Percentiles rank a stretch among this genome's conserved stretches.
Conservation (phyloP, 2,888 invertebrate genomes). For the Mimumesa dahlbomi region DNA sequence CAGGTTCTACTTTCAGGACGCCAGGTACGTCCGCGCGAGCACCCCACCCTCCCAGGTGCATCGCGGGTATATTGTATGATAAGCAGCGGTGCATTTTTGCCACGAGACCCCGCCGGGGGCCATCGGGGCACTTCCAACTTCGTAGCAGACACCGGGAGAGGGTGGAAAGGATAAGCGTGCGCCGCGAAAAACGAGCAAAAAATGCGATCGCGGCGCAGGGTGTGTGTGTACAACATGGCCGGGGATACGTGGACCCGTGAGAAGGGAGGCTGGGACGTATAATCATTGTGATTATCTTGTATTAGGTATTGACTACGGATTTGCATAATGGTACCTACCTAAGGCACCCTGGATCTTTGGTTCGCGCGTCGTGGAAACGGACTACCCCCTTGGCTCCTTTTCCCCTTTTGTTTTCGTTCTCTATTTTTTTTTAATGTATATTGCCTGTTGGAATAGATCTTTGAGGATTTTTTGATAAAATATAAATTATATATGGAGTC, state of each 20-base stretch:
- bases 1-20: too few relatives aligned
- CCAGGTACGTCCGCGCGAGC: too few relatives aligned
- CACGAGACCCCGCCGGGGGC: conserved; percentile 59
- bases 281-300: conserved; percentile 80
- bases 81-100: conserved; percentile 76
- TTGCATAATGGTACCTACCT: conserved; percentile 78
- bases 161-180: conserved; percentile 61
- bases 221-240: conserved; percentile 50
- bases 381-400: conserved; percentile 44
- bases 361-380: conserved; percentile 47
- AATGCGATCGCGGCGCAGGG: conserved; percentile 31
- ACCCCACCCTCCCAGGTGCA: too few relatives aligned
- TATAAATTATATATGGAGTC: too few relatives aligned
- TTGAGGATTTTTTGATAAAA: too few relatives aligned
- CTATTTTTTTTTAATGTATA: not conserved
- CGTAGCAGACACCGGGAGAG: conserved; percentile 47
- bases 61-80: conserved; percentile 80
- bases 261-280: conserved; percentile 71
- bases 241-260: conserved; percentile 53
- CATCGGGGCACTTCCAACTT: conserved; percentile 55
- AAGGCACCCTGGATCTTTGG: conserved; percentile 53
- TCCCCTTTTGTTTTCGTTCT: not conserved
- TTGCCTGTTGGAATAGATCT: not conserved
- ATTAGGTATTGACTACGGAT: conserved; percentile 80
- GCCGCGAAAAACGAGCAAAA: conserved; percentile 36